Conservation (phyloP, 2,888 invertebrate genomes). For the Epicampocera succincta region DNA sequence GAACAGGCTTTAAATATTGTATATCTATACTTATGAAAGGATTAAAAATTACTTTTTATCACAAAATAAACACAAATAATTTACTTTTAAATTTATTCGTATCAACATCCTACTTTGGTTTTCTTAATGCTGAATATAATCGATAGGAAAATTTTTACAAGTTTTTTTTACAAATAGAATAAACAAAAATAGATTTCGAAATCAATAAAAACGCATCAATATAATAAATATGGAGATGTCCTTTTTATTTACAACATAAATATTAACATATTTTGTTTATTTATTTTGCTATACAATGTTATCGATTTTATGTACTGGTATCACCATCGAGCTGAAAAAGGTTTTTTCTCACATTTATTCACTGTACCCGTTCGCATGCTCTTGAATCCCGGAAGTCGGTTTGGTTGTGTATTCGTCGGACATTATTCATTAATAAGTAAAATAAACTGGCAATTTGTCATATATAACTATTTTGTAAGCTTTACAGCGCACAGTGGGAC, state of each 20-base stretch:
- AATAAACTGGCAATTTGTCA: constrained; percentile 52
- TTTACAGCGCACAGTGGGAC: neutral
- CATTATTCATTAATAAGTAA: constrained; percentile 45
- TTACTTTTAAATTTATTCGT: neutral
- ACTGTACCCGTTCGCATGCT: no score
- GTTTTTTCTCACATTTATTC: neutral
- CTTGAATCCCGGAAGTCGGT: neutral
- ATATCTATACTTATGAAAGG: no score
- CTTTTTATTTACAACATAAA: neutral
- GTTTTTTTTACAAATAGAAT: neutral
- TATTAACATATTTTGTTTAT: neutral
- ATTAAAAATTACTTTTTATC: no score
- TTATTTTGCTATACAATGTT: neutral
- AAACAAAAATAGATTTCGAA: neutral
- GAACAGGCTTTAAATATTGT: no score
- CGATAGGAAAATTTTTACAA: neutral
- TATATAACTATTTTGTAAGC: constrained; percentile 44
- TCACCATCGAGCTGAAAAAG: neutral
- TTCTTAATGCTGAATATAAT: neutral
- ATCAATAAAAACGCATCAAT: neutral
- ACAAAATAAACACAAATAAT: no score
- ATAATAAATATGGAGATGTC: constrained; percentile 13
- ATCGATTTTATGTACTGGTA: neutral
- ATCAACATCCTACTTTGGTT: neutral
- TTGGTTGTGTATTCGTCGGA: constrained; percentile 19